phyloP scores from a whole-genome alignment of 2,113 vertebrate genomes.

The Girardinichthys multiradiatus region DNA sequence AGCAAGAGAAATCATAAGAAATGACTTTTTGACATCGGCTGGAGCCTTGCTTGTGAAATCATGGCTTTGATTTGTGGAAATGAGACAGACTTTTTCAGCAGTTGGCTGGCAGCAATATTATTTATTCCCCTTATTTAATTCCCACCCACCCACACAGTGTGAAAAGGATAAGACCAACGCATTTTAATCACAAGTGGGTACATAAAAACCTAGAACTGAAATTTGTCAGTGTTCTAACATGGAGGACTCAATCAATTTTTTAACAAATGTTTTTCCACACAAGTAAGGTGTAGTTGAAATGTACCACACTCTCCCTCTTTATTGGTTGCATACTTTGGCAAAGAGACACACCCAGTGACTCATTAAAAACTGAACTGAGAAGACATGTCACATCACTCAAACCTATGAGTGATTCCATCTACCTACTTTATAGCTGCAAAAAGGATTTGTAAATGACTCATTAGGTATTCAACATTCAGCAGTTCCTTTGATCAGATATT shows the following conservation, averaged over 20 bases:
- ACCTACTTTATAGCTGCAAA: too few species aligned
- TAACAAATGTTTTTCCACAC: constrained; percentile 26
- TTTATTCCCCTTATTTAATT: constrained; percentile 74
- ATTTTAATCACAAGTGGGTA: constrained; percentile 23
- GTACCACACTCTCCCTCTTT: background rate
- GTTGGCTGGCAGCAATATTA: constrained; percentile 64
- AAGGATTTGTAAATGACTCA: background rate
- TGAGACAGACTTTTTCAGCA: constrained; percentile 61
- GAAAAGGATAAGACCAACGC: constrained; percentile 40
- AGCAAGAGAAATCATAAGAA: constrained; percentile 20
- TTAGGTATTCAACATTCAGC: background rate
- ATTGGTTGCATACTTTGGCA: background rate
- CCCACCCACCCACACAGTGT: constrained; percentile 62
- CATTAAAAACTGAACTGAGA: background rate
- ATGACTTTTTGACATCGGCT: constrained; percentile 40
- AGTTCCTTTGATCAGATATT: background rate
- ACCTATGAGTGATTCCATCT: too few species aligned
- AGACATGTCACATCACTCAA: background rate
- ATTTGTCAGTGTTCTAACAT: constrained; percentile 13
- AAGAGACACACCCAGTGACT: background rate
- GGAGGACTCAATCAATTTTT: constrained; percentile 20
- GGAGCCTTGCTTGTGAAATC: constrained; percentile 36
- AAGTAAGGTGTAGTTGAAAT: background rate
- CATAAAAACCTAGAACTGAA: constrained; percentile 16
- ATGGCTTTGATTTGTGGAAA: constrained; percentile 58